Evolutionary conservation across 2,888 invertebrate species (phyloP).

Genomic region (Shargacucullia verbasci): DNA sequence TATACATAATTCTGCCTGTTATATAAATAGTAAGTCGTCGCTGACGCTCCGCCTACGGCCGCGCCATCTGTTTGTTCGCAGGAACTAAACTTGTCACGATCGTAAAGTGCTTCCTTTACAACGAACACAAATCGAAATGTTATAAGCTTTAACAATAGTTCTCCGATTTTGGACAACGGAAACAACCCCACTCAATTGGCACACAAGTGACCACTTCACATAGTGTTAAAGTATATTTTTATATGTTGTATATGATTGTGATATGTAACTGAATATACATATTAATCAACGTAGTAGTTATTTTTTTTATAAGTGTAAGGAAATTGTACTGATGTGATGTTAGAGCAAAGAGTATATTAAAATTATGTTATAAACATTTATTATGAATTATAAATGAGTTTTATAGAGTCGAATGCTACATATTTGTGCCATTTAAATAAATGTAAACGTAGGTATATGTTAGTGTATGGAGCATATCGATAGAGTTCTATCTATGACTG

Average conservation of each 20-base stretch:
- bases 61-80: conserved; percentile 22
- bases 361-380: conserved; percentile 66
- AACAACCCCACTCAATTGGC: conserved; percentile 19
- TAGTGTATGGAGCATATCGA: conserved; percentile 64
- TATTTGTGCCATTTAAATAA: conserved; percentile 84
- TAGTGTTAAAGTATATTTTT: conserved; percentile 58
- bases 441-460: conserved; percentile 71
- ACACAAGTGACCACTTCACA: conserved; percentile 43
- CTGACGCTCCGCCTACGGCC: conserved; percentile 26
- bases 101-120: conserved; percentile 28
- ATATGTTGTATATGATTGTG: conserved; percentile 69
- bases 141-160: conserved; percentile 38
- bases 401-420: conserved; percentile 78
- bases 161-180: conserved; percentile 34
- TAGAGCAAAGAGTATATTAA: conserved; percentile 83
- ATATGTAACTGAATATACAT: conserved; percentile 65
- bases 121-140: conserved; percentile 21
- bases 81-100: conserved; percentile 17
- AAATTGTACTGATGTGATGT: conserved; percentile 85
- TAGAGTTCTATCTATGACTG: conserved; percentile 50
- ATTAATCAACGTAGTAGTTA: conserved; percentile 66
- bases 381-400: conserved; percentile 60
- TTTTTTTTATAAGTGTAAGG: conserved; percentile 67
- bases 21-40: background rate
- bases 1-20: too few relatives aligned